Conservation (phyloP, 2,797 vertebrate species). For the Ataeniobius toweri region DNA sequence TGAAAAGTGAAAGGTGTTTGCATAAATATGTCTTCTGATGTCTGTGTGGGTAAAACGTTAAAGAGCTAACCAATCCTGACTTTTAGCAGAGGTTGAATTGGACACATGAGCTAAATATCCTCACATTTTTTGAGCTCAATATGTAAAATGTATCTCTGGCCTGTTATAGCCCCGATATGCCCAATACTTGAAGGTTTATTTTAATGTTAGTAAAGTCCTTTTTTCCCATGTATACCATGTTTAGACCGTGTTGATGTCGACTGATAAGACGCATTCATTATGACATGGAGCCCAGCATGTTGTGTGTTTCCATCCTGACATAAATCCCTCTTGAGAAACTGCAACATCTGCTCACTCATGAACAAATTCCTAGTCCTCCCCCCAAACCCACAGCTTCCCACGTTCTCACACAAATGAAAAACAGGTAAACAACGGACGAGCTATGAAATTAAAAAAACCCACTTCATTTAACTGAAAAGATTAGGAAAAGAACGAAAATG, state of each 20-base stretch:
- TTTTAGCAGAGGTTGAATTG: too few relatives aligned
- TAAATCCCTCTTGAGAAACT: constrained; percentile 71
- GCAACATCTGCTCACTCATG: constrained; percentile 71
- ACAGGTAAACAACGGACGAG: constrained; percentile 19
- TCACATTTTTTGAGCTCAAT: too few relatives aligned
- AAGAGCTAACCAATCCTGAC: background rate
- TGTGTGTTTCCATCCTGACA: constrained; percentile 55
- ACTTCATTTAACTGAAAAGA: background rate
- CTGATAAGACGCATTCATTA: constrained; percentile 56
- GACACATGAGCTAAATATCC: too few relatives aligned
- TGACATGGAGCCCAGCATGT: constrained; percentile 34
- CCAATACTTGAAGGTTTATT: background rate
- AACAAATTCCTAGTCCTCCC: constrained; percentile 33
- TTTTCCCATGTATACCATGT: constrained; percentile 5
- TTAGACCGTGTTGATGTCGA: constrained; percentile 29
- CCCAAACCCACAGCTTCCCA: constrained; percentile 38
- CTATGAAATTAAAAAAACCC: constrained; percentile 15
- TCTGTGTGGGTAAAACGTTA: background rate
- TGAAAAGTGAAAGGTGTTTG: background rate
- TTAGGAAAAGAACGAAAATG: constrained; percentile 23
- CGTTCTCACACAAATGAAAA: constrained; percentile 50
- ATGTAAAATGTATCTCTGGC: background rate
- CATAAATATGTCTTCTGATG: background rate
- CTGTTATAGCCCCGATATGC: too few relatives aligned
- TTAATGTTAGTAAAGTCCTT: background rate